Conservation (phyloP, 2,888 invertebrate species). For the Sisyra terminalis region DNA sequence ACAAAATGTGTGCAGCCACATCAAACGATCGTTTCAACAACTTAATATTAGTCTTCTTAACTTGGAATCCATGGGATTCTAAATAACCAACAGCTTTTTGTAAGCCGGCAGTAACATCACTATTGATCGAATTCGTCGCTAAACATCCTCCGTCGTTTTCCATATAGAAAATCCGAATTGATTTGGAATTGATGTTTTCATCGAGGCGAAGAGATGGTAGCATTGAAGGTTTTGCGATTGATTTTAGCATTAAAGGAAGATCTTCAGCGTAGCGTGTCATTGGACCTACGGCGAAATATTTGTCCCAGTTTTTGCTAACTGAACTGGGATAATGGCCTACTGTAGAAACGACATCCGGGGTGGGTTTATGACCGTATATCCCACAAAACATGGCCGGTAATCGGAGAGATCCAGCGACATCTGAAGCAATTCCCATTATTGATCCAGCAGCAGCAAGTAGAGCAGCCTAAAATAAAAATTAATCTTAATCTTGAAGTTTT, state of each 20-base stretch:
- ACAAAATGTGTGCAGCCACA: slow-evolving; percentile 37
- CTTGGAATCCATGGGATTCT: slow-evolving; percentile 20
- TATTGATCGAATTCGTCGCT: slow-evolving; percentile 38
- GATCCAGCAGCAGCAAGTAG: slow-evolving; percentile 67
- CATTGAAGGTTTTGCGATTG: slow-evolving; percentile 35
- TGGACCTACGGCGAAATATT: slow-evolving; percentile 68
- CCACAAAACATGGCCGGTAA: slow-evolving; percentile 85
- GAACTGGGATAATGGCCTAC: slow-evolving; percentile 53
- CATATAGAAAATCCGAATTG: slow-evolving; percentile 64
- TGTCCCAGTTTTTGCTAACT: slow-evolving; percentile 40
- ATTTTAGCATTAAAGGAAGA: slow-evolving; percentile 54
- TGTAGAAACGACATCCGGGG: slow-evolving; percentile 46
- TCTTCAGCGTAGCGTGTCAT: slow-evolving; percentile 79
- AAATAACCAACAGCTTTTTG: slow-evolving; percentile 35
- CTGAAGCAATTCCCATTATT: slow-evolving; percentile 68
- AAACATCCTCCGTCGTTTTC: slow-evolving; percentile 55
- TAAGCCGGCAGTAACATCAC: slow-evolving; percentile 40
- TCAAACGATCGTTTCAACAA: slow-evolving; percentile 27
- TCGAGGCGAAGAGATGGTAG: slow-evolving; percentile 10
- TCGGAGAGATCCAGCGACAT: slow-evolving; percentile 78
- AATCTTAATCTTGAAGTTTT: slow-evolving; percentile 14
- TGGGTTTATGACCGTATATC: slow-evolving; percentile 84
- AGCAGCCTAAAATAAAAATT: slow-evolving; percentile 49
- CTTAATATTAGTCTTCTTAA: background rate
- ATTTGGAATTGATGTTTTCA: slow-evolving; percentile 25